These are phyloP conservation scores for Plagodis dolabraria DNA, from an alignment of 2,888 invertebrate species.

Conservation along the genomic window DNA sequence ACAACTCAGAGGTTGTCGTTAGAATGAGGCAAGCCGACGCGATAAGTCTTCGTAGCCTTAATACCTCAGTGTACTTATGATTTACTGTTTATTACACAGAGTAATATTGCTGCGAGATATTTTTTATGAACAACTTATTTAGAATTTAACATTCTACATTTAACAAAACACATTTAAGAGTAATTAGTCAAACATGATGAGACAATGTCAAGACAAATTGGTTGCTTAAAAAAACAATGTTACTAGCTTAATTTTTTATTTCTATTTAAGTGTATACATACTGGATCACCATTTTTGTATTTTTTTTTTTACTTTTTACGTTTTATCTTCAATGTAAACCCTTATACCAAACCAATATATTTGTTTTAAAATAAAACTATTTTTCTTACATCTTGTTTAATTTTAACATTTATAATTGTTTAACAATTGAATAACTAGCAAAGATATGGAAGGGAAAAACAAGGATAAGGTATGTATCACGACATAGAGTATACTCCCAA, in stretches of 20 bases:
- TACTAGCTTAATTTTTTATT: conserved; percentile 50
- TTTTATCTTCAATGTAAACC: conserved; percentile 42
- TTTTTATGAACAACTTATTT: no score
- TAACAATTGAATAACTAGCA: conserved; percentile 1
- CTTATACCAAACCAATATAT: conserved; percentile 57
- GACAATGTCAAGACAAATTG: no score
- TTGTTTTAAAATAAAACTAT: conserved; percentile 39
- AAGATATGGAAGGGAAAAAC: neutral
- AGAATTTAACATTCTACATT: no score
- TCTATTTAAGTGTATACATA: conserved; percentile 51
- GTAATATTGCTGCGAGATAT: no score
- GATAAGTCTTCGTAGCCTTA: no score
- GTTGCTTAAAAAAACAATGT: conserved; percentile 34
- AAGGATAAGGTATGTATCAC: conserved; percentile 8
- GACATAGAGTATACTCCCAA: no score
- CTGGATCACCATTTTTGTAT: conserved; percentile 51
- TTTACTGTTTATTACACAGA: no score
- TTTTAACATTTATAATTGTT: conserved; percentile 14
- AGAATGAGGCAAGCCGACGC: no score
- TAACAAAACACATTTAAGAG: no score
- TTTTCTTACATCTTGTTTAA: conserved; percentile 32
- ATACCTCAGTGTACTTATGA: no score
- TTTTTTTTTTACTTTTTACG: conserved; percentile 41
- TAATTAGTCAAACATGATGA: no score
- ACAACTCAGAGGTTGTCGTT: no score